These are phyloP conservation scores for Elachura formosa DNA, from an alignment of 2,113 vertebrate species.

Conservation along the genomic window DNA sequence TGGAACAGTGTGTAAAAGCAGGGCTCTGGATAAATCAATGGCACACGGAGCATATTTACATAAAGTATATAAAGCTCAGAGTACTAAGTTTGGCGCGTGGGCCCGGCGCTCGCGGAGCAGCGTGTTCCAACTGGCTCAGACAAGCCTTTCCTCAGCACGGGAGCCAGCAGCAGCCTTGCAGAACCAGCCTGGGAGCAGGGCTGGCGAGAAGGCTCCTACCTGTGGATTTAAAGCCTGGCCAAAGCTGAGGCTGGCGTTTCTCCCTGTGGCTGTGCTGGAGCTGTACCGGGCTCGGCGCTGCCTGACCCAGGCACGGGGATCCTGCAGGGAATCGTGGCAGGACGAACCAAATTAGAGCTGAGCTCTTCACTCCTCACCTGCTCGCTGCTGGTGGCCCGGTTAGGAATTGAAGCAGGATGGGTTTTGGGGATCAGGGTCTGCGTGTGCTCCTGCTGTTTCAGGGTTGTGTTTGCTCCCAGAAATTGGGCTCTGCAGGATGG, in stretches of 20 bases:
- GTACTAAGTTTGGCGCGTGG: conserved; percentile 34
- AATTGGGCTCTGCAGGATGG: not conserved
- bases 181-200: not conserved
- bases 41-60: conserved; percentile 37
- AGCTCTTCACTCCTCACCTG: not conserved
- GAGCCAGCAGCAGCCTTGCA: not conserved
- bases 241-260: not conserved
- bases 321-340: accelerated
- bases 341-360: not conserved
- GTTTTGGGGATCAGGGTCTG: not conserved
- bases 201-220: not conserved
- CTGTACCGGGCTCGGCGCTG: accelerated
- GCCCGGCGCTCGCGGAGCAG: not conserved
- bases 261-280: not conserved
- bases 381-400: not conserved
- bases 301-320: not conserved
- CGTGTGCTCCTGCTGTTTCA: not conserved
- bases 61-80: conserved; percentile 19
- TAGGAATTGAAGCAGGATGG: not conserved
- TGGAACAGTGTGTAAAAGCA: not conserved
- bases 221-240: accelerated
- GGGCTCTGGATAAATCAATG: conserved; percentile 4
- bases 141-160: not conserved
- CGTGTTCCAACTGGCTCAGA: conserved; percentile 27
- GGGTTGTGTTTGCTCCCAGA: not conserved